Evolutionary conservation across 2,113 vertebrate species (phyloP).

Genomic region (Anser cygnoides): DNA sequence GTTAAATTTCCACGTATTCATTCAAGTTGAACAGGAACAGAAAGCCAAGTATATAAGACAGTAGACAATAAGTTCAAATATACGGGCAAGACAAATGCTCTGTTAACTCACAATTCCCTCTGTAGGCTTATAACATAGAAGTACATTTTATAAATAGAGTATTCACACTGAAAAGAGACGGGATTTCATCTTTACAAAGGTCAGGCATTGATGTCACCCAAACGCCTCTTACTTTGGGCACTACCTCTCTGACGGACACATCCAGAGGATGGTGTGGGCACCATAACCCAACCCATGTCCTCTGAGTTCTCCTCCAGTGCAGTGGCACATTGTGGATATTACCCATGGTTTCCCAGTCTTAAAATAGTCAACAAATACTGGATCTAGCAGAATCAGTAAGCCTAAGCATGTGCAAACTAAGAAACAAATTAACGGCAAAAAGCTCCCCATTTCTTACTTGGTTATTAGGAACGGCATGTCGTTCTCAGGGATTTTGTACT

Average conservation of each 20-base stretch:
- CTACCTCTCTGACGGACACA: neutral
- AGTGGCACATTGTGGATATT: neutral
- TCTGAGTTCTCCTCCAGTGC: fast-evolving
- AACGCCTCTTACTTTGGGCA: fast-evolving
- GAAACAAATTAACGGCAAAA: neutral
- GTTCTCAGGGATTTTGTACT: neutral
- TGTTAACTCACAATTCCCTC: neutral
- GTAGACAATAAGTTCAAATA: neutral
- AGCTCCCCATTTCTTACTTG: neutral
- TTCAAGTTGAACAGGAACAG: neutral
- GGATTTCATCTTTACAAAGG: neutral
- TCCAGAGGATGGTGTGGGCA: no score
- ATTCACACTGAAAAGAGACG: neutral
- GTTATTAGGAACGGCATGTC: neutral
- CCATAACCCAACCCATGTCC: fast-evolving
- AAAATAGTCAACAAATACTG: neutral
- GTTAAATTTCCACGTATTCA: neutral
- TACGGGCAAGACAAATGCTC: neutral
- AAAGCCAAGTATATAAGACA: neutral
- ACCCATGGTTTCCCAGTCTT: neutral
- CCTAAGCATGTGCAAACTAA: neutral
- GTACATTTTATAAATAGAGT: neutral
- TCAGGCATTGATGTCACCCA: neutral
- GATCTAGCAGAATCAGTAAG: neutral
- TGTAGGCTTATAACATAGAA: neutral